These are phyloP conservation scores for Heterotilapia buettikoferi DNA, from an alignment of 2,113 vertebrate species.

Conservation along the genomic window DNA sequence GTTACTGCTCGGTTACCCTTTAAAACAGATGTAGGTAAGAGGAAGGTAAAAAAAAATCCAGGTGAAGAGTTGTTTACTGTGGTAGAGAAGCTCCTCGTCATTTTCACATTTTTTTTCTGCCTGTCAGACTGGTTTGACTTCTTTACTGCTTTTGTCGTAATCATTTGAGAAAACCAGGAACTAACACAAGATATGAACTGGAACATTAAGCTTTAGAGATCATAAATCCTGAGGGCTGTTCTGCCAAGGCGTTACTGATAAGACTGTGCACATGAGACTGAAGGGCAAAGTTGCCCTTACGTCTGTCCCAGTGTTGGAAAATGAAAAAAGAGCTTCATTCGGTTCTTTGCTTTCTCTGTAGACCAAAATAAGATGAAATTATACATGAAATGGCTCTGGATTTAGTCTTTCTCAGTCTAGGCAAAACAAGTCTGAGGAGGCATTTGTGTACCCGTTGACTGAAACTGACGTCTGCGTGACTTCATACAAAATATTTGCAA, in stretches of 20 bases:
- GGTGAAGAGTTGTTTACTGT: background rate
- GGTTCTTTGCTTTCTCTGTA: no score
- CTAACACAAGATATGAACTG: background rate
- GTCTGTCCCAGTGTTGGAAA: background rate
- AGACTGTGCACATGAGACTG: background rate
- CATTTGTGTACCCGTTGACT: rapidly evolving
- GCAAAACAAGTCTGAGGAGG: background rate
- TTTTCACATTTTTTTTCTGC: background rate
- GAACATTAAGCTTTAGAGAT: background rate
- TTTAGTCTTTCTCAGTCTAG: background rate
- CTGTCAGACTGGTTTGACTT: slow-evolving; percentile 14
- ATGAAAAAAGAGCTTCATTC: background rate
- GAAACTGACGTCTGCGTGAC: background rate
- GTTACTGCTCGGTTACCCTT: background rate
- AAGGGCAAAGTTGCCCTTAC: background rate
- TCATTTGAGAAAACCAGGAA: background rate
- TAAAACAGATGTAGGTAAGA: background rate
- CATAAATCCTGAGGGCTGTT: background rate
- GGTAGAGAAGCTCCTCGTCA: background rate
- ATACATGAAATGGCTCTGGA: background rate
- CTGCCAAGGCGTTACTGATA: background rate
- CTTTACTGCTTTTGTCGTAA: background rate
- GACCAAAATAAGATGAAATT: background rate
- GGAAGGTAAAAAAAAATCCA: background rate
- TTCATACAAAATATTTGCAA: background rate